Percentiles rank a stretch among this genome's conserved stretches.
phyloP scores from a whole-genome alignment of 2,888 invertebrate genomes.

The Escarpia spicata region DNA sequence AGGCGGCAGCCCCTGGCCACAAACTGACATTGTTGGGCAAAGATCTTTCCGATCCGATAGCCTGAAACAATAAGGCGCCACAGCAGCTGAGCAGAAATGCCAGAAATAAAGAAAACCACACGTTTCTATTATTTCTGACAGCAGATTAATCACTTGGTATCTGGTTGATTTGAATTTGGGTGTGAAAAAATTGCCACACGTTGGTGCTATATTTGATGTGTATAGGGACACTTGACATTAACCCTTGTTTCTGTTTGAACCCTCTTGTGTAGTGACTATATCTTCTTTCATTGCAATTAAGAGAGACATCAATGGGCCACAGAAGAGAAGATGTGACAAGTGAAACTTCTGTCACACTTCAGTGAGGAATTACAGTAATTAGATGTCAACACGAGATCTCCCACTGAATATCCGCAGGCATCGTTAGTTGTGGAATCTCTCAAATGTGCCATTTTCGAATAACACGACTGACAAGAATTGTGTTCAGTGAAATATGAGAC shows the following conservation, averaged over 20 bases:
- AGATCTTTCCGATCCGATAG: background rate
- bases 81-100: background rate
- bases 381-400: background rate
- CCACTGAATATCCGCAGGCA: background rate
- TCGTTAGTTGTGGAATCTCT: background rate
- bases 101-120: conserved; percentile 6
- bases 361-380: conserved; percentile 12
- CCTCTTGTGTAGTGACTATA: background rate
- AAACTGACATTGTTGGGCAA: conserved; percentile 5
- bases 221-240: background rate
- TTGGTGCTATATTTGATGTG: background rate
- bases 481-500: background rate
- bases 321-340: background rate
- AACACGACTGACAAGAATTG: background rate
- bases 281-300: background rate
- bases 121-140: conserved; percentile 16
- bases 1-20: background rate
- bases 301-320: background rate
- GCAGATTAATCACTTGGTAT: conserved; percentile 16
- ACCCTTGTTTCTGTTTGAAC: background rate
- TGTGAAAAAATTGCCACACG: background rate
- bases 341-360: conserved; percentile 13
- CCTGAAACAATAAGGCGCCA: background rate
- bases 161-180: conserved; percentile 7
- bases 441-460: background rate